These are phyloP conservation scores for Ashinkailepas kermadecensis DNA, from an alignment of 2,888 invertebrate genomes.

Conservation along the genomic window DNA sequence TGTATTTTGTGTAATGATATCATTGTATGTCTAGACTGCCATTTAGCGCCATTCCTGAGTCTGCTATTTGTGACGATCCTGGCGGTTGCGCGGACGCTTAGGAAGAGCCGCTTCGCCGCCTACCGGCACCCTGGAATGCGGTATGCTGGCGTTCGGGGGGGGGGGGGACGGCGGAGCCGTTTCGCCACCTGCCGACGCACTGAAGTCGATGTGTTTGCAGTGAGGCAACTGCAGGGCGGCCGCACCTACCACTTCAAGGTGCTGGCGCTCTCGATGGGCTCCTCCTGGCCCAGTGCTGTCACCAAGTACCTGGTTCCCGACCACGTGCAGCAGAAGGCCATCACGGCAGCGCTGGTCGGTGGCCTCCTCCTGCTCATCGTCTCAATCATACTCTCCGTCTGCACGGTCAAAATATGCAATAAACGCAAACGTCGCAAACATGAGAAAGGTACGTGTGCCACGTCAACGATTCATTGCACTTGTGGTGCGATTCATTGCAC, in stretches of 20 bases:
- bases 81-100: too few species aligned
- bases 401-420: slow-evolving; percentile 96
- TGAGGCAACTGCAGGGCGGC: slow-evolving; percentile 83
- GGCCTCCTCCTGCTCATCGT: slow-evolving; percentile 96
- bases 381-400: slow-evolving; percentile 91
- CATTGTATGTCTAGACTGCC: too few species aligned
- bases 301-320: slow-evolving; percentile 83
- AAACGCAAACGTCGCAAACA: slow-evolving; percentile 93
- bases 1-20: too few species aligned
- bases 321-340: slow-evolving; percentile 87
- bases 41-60: too few species aligned
- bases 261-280: slow-evolving; percentile 75
- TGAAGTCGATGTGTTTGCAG: slow-evolving; percentile 44
- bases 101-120: too few species aligned
- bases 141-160: too few species aligned
- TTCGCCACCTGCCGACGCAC: too few species aligned
- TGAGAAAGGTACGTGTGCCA: slow-evolving; percentile 69
- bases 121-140: too few species aligned
- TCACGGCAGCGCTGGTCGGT: slow-evolving; percentile 92
- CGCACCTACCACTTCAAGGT: slow-evolving; percentile 88
- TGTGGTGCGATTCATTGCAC: too few species aligned
- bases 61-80: too few species aligned
- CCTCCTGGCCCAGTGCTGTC: slow-evolving; percentile 78
- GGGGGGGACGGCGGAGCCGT: too few species aligned
- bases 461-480: too few species aligned